These are phyloP conservation scores for Vollenhovia emeryi DNA, from an alignment of 1,140 invertebrate genomes.

Conservation along the genomic window DNA sequence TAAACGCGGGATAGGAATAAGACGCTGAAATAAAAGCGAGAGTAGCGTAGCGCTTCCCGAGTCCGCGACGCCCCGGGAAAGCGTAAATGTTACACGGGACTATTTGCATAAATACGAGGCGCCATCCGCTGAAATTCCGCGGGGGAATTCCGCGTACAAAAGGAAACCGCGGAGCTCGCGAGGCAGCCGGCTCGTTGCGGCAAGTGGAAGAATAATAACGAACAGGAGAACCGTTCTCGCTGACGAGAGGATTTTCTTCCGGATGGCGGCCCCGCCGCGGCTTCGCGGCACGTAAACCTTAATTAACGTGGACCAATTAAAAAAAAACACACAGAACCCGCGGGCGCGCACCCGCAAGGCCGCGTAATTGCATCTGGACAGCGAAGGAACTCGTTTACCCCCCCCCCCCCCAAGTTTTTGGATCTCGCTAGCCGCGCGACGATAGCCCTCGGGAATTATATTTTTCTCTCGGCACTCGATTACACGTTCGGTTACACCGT, in stretches of 20 bases:
- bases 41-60: not conserved
- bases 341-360: not conserved
- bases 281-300: slow-evolving; percentile 58
- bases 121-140: slow-evolving; percentile 23
- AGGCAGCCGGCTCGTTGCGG: not conserved
- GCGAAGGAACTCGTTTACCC: not conserved
- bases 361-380: slow-evolving; percentile 10
- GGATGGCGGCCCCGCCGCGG: not conserved
- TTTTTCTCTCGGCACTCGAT: slow-evolving; percentile 29
- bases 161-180: not conserved
- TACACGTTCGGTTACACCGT: slow-evolving; percentile 35
- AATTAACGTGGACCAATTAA: slow-evolving; percentile 74
- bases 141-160: not conserved
- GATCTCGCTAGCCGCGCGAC: not conserved
- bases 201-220: slow-evolving; percentile 38
- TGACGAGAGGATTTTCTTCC: slow-evolving; percentile 25
- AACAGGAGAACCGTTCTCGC: not conserved
- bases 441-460: slow-evolving; percentile 16
- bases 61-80: not conserved
- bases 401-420: slow-evolving; percentile 19
- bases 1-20: not conserved
- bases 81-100: slow-evolving; percentile 5
- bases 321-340: no score
- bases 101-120: slow-evolving; percentile 41
- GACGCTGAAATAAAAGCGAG: not conserved